Evolutionary conservation across 2,797 vertebrate species (phyloP).

Genomic region (Macropus fuliginosus): DNA sequence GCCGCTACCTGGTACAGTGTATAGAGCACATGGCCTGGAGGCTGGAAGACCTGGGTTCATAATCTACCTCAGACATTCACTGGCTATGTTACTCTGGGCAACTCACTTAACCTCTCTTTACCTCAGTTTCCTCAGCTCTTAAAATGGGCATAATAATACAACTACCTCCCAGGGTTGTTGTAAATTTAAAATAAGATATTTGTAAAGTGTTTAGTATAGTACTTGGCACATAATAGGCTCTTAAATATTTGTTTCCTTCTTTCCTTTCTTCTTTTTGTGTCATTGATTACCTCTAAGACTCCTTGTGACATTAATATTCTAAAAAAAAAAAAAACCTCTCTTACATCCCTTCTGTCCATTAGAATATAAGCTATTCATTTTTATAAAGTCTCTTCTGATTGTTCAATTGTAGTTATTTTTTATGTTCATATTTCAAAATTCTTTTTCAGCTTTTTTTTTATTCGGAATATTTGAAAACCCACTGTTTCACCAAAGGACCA

Average conservation of each 20-base stretch:
- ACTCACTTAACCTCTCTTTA: neutral
- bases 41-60: neutral
- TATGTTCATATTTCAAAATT: neutral
- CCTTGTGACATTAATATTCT: neutral
- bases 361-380: neutral
- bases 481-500: neutral
- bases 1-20: neutral
- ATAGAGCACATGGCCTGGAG: neutral
- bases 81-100: neutral
- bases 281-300: neutral
- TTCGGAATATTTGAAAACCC: neutral
- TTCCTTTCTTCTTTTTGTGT: neutral
- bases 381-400: neutral
- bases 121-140: neutral
- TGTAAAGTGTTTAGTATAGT: neutral
- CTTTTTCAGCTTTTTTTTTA: neutral
- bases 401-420: neutral
- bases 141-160: neutral
- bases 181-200: neutral
- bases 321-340: neutral
- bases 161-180: neutral
- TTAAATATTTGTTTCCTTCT: neutral
- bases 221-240: neutral
- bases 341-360: neutral
- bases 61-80: neutral